Percentiles rank a stretch among this genome's conserved stretches.
phyloP scores from a whole-genome alignment of 1,140 invertebrate genomes.

The Papilio machaon region DNA sequence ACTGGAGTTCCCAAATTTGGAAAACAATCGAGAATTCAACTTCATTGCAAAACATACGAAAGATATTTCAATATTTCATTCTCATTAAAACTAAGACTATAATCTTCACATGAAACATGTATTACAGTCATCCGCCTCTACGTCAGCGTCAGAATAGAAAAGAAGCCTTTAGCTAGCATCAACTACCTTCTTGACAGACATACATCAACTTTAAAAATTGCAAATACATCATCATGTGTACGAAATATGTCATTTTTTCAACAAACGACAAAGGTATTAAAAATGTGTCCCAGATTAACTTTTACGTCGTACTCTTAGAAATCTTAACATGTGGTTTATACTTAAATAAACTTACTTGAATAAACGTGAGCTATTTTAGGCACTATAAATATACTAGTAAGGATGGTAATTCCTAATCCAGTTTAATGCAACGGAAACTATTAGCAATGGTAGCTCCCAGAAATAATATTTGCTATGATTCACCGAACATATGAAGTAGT shows the following conservation, averaged over 20 bases:
- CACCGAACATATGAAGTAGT: background rate
- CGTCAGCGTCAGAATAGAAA: no score
- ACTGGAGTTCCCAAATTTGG: background rate
- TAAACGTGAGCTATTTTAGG: background rate
- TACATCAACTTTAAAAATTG: no score
- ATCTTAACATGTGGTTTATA: conserved; percentile 13
- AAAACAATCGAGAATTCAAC: background rate
- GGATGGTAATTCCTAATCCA: conserved; percentile 17
- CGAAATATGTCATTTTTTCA: no score
- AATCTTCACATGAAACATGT: background rate
- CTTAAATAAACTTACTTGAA: background rate
- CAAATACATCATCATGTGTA: no score
- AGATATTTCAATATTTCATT: background rate
- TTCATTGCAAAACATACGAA: background rate
- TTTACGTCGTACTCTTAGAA: background rate
- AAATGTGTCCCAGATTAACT: background rate
- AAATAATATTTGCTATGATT: conserved; percentile 36
- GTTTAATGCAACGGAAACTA: conserved; percentile 1
- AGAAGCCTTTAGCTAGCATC: no score
- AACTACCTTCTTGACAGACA: no score
- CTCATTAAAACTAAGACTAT: background rate
- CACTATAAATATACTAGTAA: background rate
- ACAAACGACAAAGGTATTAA: no score
- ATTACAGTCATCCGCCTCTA: background rate
- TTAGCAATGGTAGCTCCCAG: conserved; percentile 24